Evolutionary conservation across 2,888 invertebrate genomes (phyloP), one percentile per base, ranked within the genome.

Genomic region (Halictus quadricinctus): DNA sequence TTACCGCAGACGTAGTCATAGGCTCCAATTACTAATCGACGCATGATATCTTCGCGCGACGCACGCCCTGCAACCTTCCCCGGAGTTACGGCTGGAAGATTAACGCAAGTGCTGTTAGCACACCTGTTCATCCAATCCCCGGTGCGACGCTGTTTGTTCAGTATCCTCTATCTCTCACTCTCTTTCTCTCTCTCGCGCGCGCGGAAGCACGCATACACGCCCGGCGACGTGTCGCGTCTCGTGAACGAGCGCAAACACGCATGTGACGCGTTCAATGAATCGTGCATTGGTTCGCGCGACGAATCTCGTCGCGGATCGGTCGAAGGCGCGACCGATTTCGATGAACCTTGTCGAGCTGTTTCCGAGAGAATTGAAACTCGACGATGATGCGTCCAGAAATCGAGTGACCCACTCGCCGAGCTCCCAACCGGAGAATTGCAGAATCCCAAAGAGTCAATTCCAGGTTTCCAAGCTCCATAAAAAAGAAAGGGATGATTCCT

Each of bases 21-120:
- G 85, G 36, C 90, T 91, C 70, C 89, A 89, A 92, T 92, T 91
- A 90, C 88, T 91, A 89, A 92, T 91, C 89, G 88, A 89, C 87
- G 88, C 88, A 82, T 83, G 88, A 91, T 91, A 91, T 90, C 87
- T n/a, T 89, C 82, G 80, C 81, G 79, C 76, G 80, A 85, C 82
- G 85, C 81, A 36, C 70, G 74, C 8, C 48, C 58, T 43, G n/a
- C 79, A 75, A 73, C 82, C 81, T 81, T 89, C 76, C 76, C 86
- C 73, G 74, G 88, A 92, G 90, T 91, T 92, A 92, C 91, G 88
- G 90, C 87, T 70, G 29, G 86, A 89, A 93, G 92, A 93, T 93
- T 93, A 93, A 92, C 92, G 90, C 91, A 84, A 91, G 90, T 90
- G 89, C 92, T 92, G 93, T 92, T 93, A 86, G 92, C 91, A 91